Conservation (phyloP, 1,140 invertebrate species). For the Artemia franciscana region DNA sequence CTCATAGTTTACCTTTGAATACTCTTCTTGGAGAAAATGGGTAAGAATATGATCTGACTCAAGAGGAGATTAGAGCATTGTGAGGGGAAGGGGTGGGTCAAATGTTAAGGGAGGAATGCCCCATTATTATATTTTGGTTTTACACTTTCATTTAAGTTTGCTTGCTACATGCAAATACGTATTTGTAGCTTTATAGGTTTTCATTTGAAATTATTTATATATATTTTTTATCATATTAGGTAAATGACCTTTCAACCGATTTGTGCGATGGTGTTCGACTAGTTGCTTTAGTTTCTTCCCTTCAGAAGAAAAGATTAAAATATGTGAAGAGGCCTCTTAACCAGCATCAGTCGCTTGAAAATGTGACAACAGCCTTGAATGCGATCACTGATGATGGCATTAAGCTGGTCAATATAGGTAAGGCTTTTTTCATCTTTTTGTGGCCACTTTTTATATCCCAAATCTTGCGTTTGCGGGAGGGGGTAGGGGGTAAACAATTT, state of each 20-base stretch:
- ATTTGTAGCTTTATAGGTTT: too few relatives aligned
- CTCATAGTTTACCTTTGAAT: too few relatives aligned
- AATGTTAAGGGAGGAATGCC: too few relatives aligned
- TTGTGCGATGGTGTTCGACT: constrained; percentile 68
- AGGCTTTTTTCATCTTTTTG: constrained; percentile 17
- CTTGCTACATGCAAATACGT: too few relatives aligned
- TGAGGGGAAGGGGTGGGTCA: too few relatives aligned
- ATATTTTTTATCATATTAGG: constrained; percentile 64
- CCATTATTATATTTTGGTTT: too few relatives aligned
- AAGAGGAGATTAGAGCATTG: too few relatives aligned
- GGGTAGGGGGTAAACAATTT: too few relatives aligned
- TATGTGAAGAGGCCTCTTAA: constrained; percentile 55
- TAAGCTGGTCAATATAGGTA: constrained; percentile 93
- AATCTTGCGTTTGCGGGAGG: not conserved
- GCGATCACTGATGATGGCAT: constrained; percentile 88
- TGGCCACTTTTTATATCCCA: not conserved
- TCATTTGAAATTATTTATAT: too few relatives aligned
- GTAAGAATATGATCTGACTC: too few relatives aligned
- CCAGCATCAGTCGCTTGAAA: constrained; percentile 86
- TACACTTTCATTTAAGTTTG: too few relatives aligned
- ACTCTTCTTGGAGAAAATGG: too few relatives aligned
- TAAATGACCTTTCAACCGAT: constrained; percentile 58
- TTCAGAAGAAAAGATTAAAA: constrained; percentile 54
- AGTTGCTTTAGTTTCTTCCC: constrained; percentile 67
- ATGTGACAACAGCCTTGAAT: constrained; percentile 76